Evolutionary conservation across 2,113 vertebrate species (phyloP).

Genomic region (Lophotis ruficrista): DNA sequence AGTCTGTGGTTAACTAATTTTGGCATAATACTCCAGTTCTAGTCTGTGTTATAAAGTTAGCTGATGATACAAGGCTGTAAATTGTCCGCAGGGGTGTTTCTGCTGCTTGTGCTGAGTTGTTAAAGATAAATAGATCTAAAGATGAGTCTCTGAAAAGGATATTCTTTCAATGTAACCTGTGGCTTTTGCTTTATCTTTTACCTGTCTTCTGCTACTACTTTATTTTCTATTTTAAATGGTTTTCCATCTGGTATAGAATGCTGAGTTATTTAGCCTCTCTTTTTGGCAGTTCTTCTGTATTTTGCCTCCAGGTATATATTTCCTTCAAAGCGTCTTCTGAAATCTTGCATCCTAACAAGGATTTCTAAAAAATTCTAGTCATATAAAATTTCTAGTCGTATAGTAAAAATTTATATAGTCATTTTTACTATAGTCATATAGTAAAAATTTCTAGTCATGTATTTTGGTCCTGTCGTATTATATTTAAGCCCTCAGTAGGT

Average conservation of each 20-base stretch:
- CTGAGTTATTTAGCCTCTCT: not conserved
- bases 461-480: not conserved
- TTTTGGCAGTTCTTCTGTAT: not conserved
- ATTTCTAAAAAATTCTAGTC: not conserved
- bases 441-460: not conserved
- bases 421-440: too few relatives aligned
- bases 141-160: not conserved
- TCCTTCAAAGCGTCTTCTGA: not conserved
- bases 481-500: not conserved
- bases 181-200: not conserved
- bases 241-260: not conserved
- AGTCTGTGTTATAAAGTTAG: not conserved
- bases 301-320: not conserved
- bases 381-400: not conserved
- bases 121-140: not conserved
- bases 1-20: not conserved
- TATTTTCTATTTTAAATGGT: not conserved
- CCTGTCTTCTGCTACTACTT: not conserved
- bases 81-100: not conserved
- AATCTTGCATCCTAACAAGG: not conserved
- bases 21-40: not conserved
- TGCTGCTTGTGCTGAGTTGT: not conserved
- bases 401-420: too few relatives aligned
- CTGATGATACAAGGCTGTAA: not conserved
- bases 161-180: not conserved